Conservation (phyloP, 2,113 vertebrate species). For the Tragelaphus buxtoni region DNA sequence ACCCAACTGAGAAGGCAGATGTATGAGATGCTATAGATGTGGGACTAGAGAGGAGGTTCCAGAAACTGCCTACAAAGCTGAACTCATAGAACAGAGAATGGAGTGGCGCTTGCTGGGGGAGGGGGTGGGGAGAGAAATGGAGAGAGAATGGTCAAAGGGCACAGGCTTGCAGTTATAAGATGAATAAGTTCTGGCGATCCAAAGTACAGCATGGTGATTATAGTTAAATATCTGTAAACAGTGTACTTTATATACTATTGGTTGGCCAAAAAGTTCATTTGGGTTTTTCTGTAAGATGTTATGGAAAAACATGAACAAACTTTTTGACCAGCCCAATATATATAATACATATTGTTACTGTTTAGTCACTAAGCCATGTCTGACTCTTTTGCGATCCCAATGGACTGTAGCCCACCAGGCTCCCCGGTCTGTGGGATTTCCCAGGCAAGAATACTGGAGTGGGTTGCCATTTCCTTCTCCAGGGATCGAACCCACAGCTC, state of each 20-base stretch:
- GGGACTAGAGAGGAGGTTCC: background rate
- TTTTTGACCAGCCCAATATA: background rate
- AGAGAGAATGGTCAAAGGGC: background rate
- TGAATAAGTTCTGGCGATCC: background rate
- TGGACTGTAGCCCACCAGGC: background rate
- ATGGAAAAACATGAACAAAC: background rate
- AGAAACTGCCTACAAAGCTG: background rate
- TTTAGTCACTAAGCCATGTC: background rate
- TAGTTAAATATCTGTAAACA: background rate
- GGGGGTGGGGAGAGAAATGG: background rate
- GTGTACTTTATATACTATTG: background rate
- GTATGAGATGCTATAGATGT: background rate
- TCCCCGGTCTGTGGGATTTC: background rate
- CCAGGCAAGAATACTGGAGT: background rate
- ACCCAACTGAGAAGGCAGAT: background rate
- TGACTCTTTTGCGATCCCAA: background rate
- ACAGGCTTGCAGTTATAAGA: background rate
- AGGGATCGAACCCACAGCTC: background rate
- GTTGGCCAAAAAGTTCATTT: background rate
- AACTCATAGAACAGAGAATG: background rate
- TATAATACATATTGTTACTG: background rate
- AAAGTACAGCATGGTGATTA: background rate
- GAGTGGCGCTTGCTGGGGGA: background rate
- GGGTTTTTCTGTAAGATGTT: background rate
- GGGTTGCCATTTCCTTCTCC: background rate